phyloP scores from a whole-genome alignment of 2,888 invertebrate genomes.

The Mantis religiosa region DNA sequence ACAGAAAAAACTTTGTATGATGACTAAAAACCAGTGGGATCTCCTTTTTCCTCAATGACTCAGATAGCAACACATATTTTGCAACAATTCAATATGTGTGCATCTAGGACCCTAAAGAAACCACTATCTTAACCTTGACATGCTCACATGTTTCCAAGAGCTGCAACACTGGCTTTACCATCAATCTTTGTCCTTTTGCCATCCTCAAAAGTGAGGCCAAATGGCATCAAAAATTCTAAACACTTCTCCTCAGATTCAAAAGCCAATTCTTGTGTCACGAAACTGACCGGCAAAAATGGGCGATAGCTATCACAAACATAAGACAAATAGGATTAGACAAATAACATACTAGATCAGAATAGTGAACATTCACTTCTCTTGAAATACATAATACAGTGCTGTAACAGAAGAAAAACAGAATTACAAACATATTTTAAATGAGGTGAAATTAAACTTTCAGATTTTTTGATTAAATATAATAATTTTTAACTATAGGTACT shows the following conservation, averaged over 20 bases:
- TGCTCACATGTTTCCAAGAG: slow-evolving; percentile 14
- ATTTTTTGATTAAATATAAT: too few relatives aligned
- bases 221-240: slow-evolving; percentile 81
- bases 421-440: not conserved
- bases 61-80: not conserved
- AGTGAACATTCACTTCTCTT: not conserved
- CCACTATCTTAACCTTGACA: not conserved
- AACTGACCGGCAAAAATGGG: slow-evolving; percentile 81
- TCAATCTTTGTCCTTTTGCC: slow-evolving; percentile 71
- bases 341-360: slow-evolving; percentile 34
- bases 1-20: not conserved
- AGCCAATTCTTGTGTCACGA: slow-evolving; percentile 82
- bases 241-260: slow-evolving; percentile 81
- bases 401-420: slow-evolving; percentile 21
- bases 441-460: too few relatives aligned
- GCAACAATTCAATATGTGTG: not conserved
- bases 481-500: too few relatives aligned
- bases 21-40: not conserved
- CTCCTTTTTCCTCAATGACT: not conserved
- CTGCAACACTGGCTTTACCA: slow-evolving; percentile 74
- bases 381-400: not conserved
- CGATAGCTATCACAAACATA: slow-evolving; percentile 72
- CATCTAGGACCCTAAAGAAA: not conserved
- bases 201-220: slow-evolving; percentile 70
- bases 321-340: slow-evolving; percentile 48